Conservation (phyloP, 1,140 invertebrate genomes). For the Thereuonema tuberculata region DNA sequence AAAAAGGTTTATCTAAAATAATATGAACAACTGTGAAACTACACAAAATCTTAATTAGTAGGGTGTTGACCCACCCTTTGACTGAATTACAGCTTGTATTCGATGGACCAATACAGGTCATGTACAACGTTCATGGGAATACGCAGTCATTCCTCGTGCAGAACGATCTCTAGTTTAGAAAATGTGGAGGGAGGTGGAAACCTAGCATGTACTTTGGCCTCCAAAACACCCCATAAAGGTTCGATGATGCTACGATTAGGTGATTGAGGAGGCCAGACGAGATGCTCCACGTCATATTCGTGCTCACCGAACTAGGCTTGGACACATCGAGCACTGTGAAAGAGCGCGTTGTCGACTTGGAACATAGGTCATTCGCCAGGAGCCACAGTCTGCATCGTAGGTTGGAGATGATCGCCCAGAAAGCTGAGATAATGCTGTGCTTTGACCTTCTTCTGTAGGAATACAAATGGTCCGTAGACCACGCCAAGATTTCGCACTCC, state of each 20-base stretch:
- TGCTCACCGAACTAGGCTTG: constrained; percentile 2
- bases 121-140: too few relatives aligned
- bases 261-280: constrained; percentile 5
- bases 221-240: constrained; percentile 4
- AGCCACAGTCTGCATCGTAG: neutral
- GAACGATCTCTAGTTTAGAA: neutral
- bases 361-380: neutral
- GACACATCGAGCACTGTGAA: constrained; percentile 6
- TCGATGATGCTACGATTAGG: constrained; percentile 2
- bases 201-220: neutral
- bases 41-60: too few relatives aligned
- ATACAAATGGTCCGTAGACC: constrained; percentile 5
- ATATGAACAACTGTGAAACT: too few relatives aligned
- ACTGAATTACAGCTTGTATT: too few relatives aligned
- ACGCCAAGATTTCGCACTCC: neutral
- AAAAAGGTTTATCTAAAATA: too few relatives aligned
- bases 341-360: neutral
- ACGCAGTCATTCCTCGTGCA: too few relatives aligned
- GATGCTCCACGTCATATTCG: constrained; percentile 8
- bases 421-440: constrained; percentile 4
- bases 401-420: constrained; percentile 6
- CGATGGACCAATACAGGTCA: too few relatives aligned
- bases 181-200: neutral
- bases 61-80: too few relatives aligned
- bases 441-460: constrained; percentile 4